phyloP scores from a whole-genome alignment of 2,888 invertebrate species.

The Rutpela maculata region DNA sequence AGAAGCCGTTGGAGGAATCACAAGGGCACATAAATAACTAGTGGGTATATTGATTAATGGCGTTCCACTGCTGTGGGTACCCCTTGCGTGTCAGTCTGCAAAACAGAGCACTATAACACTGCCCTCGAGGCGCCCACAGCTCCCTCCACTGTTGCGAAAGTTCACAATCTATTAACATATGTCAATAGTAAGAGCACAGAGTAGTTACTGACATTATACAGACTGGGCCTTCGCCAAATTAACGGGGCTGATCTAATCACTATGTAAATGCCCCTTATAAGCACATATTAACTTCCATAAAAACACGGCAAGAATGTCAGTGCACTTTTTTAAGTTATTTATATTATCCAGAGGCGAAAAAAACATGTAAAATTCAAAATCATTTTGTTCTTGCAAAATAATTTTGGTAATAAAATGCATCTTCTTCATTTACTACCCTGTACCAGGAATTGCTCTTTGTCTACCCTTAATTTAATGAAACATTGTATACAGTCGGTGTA shows the following conservation, averaged over 20 bases:
- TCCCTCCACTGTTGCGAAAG: constrained; percentile 27
- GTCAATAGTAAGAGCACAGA: constrained; percentile 34
- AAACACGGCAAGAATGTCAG: too few species aligned
- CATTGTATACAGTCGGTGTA: too few species aligned
- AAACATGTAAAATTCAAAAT: too few species aligned
- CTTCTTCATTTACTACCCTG: too few species aligned
- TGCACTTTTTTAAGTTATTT: too few species aligned
- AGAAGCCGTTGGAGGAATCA: constrained; percentile 36
- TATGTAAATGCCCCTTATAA: neutral
- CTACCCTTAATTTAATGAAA: too few species aligned
- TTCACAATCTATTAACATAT: constrained; percentile 42
- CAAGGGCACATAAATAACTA: constrained; percentile 42
- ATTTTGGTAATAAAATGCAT: too few species aligned
- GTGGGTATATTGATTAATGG: constrained; percentile 36
- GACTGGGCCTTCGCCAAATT: neutral
- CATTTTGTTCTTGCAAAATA: too few species aligned
- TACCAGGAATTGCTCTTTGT: too few species aligned
- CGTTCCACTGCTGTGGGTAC: constrained; percentile 27
- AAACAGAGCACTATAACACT: constrained; percentile 33
- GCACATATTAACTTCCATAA: too few species aligned
- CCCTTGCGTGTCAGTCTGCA: constrained; percentile 40
- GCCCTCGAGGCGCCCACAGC: constrained; percentile 37
- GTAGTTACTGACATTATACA: constrained; percentile 17
- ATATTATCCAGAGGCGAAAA: too few species aligned
- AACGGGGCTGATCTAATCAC: constrained; percentile 8